Percentiles rank a stretch among this genome's conserved stretches.
Evolutionary conservation across 1,140 invertebrate species (phyloP).

Genomic region (Bombus pyrosoma): DNA sequence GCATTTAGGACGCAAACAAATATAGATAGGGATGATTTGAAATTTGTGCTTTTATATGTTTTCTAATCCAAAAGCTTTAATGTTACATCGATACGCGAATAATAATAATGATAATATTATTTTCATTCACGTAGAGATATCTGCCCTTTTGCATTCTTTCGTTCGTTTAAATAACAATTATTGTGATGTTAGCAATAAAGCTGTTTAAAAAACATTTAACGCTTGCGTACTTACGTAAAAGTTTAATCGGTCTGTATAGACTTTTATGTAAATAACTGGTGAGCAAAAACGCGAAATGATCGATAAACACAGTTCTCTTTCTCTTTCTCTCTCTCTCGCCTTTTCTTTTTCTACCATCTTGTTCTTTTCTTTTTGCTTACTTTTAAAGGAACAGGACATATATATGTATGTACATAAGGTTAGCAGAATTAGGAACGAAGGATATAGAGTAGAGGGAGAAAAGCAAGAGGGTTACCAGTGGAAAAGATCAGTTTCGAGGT

Average conservation of each 20-base stretch:
- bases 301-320: slow-evolving; percentile 39
- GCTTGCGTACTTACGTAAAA: background rate
- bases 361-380: slow-evolving; percentile 5
- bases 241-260: slow-evolving; percentile 28
- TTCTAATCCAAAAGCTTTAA: background rate
- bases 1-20: background rate
- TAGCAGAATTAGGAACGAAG: slow-evolving; percentile 34
- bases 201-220: background rate
- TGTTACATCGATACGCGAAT: background rate
- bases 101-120: background rate
- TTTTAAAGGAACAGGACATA: slow-evolving; percentile 66
- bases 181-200: background rate
- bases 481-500: slow-evolving; percentile 50
- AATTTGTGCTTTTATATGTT: background rate
- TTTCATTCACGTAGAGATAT: background rate
- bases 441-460: slow-evolving; percentile 54
- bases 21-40: background rate
- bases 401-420: background rate
- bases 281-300: slow-evolving; percentile 57
- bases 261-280: slow-evolving; percentile 46
- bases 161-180: background rate
- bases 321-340: background rate
- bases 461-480: slow-evolving; percentile 57
- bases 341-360: background rate
- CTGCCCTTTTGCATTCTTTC: background rate